Conservation (phyloP, 2,113 vertebrate species). For the Tylochromis polylepis region DNA sequence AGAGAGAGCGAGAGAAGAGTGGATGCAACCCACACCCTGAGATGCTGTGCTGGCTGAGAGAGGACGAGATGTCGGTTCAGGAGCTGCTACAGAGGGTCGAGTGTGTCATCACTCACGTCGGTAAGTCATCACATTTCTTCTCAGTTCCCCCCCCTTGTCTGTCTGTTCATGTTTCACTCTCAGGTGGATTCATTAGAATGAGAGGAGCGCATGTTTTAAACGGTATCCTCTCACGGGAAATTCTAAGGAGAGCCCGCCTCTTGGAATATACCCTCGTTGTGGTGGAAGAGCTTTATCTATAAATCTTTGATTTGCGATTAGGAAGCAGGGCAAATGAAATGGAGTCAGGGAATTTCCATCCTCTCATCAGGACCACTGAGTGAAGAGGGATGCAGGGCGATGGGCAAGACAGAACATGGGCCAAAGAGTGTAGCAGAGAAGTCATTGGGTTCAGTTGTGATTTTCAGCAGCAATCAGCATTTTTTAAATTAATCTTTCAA, state of each 20-base stretch:
- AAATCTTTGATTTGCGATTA: neutral
- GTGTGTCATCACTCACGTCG: conserved; percentile 90
- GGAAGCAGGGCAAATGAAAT: neutral
- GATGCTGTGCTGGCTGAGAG: conserved; percentile 87
- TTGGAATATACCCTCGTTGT: neutral
- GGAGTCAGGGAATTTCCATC: neutral
- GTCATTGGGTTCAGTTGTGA: neutral
- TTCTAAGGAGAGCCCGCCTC: neutral
- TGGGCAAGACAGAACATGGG: neutral
- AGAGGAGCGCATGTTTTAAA: neutral
- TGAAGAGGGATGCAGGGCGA: neutral
- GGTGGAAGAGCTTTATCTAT: neutral
- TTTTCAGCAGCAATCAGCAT: neutral
- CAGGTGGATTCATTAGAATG: neutral
- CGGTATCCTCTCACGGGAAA: neutral
- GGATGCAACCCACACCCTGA: conserved; percentile 71
- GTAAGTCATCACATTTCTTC: conserved; percentile 69
- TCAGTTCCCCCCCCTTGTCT: neutral
- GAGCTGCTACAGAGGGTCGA: conserved; percentile 85
- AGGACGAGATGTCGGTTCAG: conserved; percentile 91
- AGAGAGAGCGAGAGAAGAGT: conserved; percentile 15
- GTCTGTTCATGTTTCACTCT: neutral
- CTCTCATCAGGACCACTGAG: conserved; percentile 38
- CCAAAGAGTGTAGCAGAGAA: neutral
- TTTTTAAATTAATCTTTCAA: neutral